A percentile compares a stretch with the other conserved stretches of the same genome.
Conservation (phyloP, 1,140 invertebrate species). For the Tetramorium simillimum region DNA sequence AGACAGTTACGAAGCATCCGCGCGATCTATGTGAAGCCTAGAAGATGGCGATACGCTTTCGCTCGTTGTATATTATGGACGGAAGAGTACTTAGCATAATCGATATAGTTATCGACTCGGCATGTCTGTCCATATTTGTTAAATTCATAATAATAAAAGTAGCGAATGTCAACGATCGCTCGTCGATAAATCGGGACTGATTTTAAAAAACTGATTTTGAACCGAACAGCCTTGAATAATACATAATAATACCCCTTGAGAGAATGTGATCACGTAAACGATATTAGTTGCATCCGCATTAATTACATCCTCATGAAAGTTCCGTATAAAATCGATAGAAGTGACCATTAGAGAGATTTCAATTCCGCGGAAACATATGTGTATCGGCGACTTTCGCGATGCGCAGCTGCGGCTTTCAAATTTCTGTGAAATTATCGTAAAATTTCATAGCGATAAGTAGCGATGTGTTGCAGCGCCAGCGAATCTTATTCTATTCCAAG, state of each 20-base stretch:
- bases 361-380: not conserved
- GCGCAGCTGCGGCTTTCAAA: not conserved
- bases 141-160: conserved; percentile 12
- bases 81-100: conserved; percentile 48
- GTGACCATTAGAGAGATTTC: not conserved
- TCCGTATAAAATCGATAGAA: not conserved
- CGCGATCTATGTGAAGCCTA: conserved; percentile 6
- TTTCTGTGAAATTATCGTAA: conserved; percentile 13
- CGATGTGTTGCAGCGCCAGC: too few species aligned
- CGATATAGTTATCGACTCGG: conserved; percentile 23
- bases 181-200: not conserved
- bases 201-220: not conserved
- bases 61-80: conserved; percentile 47
- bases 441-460: not conserved
- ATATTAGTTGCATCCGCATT: not conserved
- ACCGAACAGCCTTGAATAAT: not conserved
- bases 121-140: not conserved
- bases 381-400: not conserved
- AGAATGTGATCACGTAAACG: not conserved
- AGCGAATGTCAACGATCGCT: not conserved
- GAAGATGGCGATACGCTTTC: conserved; percentile 28
- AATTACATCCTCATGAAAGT: not conserved
- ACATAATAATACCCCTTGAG: too few species aligned
- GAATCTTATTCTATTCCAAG: not conserved
- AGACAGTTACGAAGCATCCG: conserved; percentile 32